Evolutionary conservation across 2,888 invertebrate genomes (phyloP).

Genomic region (Parnassius glacialis): DNA sequence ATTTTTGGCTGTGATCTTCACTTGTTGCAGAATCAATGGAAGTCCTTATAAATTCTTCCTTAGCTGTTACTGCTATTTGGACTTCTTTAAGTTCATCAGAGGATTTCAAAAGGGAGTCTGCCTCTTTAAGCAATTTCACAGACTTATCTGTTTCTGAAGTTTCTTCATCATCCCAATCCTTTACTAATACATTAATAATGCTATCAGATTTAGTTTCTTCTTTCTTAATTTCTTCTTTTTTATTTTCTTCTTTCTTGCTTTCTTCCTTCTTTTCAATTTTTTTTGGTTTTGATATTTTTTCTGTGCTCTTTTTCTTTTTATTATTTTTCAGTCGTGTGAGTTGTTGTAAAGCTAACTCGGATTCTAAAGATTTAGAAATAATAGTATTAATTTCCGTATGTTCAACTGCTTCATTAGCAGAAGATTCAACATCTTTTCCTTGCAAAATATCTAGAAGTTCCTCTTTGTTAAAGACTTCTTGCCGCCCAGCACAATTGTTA

Average conservation of each 20-base stretch:
- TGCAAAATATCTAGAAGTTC: slow-evolving; percentile 70
- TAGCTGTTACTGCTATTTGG: slow-evolving; percentile 37
- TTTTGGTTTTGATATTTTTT: slow-evolving; percentile 29
- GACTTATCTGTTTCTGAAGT: slow-evolving; percentile 43
- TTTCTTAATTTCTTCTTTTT: slow-evolving; percentile 29
- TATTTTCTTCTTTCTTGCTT: slow-evolving; percentile 25
- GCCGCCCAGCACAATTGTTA: slow-evolving; percentile 56
- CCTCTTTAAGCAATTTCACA: slow-evolving; percentile 37
- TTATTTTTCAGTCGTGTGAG: slow-evolving; percentile 52
- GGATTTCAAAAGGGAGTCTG: slow-evolving; percentile 35
- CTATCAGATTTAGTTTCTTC: slow-evolving; percentile 41
- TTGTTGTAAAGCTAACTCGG: slow-evolving; percentile 64
- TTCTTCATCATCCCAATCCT: slow-evolving; percentile 78
- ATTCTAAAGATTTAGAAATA: slow-evolving; percentile 46
- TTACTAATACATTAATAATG: slow-evolving; percentile 76
- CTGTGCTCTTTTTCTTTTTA: slow-evolving; percentile 27
- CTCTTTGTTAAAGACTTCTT: slow-evolving; percentile 74
- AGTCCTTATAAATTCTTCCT: slow-evolving; percentile 40
- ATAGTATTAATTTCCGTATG: slow-evolving; percentile 29
- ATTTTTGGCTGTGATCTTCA: slow-evolving; percentile 44
- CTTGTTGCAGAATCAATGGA: slow-evolving; percentile 45
- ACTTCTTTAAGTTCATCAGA: slow-evolving; percentile 36
- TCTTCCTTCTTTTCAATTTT: slow-evolving; percentile 31
- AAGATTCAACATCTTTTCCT: slow-evolving; percentile 59
- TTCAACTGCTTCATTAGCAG: slow-evolving; percentile 36